These are phyloP conservation scores for Leucophora obtusa DNA, from an alignment of 2,888 invertebrate genomes.

Conservation along the genomic window DNA sequence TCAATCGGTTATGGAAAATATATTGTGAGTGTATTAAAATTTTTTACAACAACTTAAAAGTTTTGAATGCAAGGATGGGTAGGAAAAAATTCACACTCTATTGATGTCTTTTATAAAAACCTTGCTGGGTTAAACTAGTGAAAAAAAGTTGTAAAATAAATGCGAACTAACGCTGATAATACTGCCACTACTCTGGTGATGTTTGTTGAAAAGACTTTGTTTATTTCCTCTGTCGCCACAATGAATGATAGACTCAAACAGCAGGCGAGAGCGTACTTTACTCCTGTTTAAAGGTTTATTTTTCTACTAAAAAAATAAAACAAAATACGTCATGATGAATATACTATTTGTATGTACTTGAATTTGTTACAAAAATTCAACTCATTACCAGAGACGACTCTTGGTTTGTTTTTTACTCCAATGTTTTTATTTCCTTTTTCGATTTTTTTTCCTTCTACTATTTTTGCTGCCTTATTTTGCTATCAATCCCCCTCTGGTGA, in stretches of 20 bases:
- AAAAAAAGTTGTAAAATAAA: neutral
- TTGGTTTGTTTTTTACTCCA: conserved; percentile 11
- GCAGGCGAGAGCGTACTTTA: neutral
- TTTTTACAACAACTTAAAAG: too few species aligned
- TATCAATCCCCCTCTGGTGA: neutral
- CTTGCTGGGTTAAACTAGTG: too few species aligned
- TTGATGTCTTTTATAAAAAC: too few species aligned
- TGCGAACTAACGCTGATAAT: neutral
- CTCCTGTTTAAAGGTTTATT: conserved; percentile 6
- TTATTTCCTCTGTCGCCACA: neutral
- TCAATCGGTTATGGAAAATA: too few species aligned
- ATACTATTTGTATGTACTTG: conserved; percentile 48
- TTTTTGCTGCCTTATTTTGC: neutral
- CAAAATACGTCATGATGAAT: conserved; percentile 41
- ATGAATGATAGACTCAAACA: neutral
- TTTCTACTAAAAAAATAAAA: conserved; percentile 18
- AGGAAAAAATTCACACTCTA: too few species aligned
- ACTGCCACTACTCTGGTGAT: neutral
- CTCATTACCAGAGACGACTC: conserved; percentile 31
- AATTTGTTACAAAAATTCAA: conserved; percentile 47
- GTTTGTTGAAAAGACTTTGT: neutral
- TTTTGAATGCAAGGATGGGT: too few species aligned
- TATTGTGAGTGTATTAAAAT: too few species aligned
- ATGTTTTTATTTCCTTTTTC: conserved; percentile 40
- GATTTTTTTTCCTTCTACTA: neutral